phyloP scores from a whole-genome alignment of 2,797 vertebrate species.

The Mallotus villosus region DNA sequence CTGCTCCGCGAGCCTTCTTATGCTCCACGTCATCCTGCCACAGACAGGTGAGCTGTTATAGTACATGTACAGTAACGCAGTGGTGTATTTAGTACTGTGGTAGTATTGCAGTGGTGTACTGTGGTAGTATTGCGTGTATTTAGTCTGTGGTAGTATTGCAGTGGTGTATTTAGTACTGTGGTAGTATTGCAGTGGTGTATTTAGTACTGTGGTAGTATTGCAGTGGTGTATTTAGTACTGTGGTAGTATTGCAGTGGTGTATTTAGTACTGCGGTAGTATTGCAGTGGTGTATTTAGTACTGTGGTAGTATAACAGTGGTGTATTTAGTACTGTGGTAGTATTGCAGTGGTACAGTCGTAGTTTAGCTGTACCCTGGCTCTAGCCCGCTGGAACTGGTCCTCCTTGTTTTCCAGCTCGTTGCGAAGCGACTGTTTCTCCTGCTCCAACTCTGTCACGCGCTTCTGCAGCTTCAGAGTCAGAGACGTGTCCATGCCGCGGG shows the following conservation, averaged over 20 bases:
- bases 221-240: not conserved
- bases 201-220: not conserved
- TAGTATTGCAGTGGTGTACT: not conserved
- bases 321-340: not conserved
- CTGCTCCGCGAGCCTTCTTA: slow-evolving; percentile 89
- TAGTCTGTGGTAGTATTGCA: not conserved
- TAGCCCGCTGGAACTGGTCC: slow-evolving; percentile 89
- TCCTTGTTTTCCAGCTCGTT: slow-evolving; percentile 94
- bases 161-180: not conserved
- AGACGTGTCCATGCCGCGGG: slow-evolving; percentile 90
- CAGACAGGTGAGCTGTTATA: slow-evolving; percentile 20
- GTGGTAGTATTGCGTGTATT: no score
- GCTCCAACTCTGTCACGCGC: slow-evolving; percentile 91
- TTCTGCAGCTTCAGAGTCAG: slow-evolving; percentile 98
- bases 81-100: not conserved
- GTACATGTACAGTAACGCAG: not conserved
- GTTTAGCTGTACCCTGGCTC: slow-evolving; percentile 77
- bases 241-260: not conserved
- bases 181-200: not conserved
- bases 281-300: not conserved
- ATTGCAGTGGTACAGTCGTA: not conserved
- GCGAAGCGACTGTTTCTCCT: slow-evolving; percentile 93
- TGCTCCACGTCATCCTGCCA: slow-evolving; percentile 84
- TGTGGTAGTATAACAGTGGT: no score
- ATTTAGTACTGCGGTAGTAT: no score